Percentiles rank a stretch among this genome's conserved stretches.
Evolutionary conservation across 1,140 invertebrate genomes (phyloP).

Genomic region (Dinoponera quadriceps): DNA sequence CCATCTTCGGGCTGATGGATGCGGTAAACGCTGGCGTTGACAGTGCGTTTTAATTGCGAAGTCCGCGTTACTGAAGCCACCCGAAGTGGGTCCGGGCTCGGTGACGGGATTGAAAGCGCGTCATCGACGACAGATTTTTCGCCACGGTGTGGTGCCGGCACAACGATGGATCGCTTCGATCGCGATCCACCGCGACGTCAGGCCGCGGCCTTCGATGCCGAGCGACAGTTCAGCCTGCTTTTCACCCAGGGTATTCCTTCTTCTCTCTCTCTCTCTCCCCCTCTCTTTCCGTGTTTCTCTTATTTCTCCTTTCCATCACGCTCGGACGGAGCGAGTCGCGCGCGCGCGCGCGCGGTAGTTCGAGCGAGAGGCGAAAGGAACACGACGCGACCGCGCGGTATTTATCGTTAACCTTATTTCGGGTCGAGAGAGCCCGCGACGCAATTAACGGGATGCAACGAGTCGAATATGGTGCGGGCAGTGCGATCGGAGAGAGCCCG

Average conservation of each 20-base stretch:
- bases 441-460: constrained; percentile 57
- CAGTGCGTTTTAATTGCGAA: constrained; percentile 59
- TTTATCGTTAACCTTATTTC: constrained; percentile 61
- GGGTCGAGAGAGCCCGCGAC: constrained; percentile 36
- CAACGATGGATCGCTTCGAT: constrained; percentile 36
- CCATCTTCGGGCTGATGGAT: constrained; percentile 62
- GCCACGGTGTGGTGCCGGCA: not conserved
- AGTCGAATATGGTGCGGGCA: constrained; percentile 53
- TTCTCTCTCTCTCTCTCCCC: not conserved
- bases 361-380: constrained; percentile 15
- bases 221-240: constrained; percentile 15
- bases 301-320: not conserved
- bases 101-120: constrained; percentile 59
- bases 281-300: not conserved
- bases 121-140: constrained; percentile 55
- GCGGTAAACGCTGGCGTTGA: constrained; percentile 61
- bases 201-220: constrained; percentile 19
- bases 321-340: not conserved
- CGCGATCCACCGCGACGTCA: constrained; percentile 36
- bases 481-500: constrained; percentile 40
- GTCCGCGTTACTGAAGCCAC: constrained; percentile 56
- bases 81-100: constrained; percentile 46
- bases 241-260: not conserved
- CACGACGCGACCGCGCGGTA: constrained; percentile 14
- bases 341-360: constrained; percentile 31